Evolutionary conservation across 2,797 vertebrate genomes (phyloP), one percentile per base, ranked within the genome.

Genomic region (Halcyon leucocephala): DNA sequence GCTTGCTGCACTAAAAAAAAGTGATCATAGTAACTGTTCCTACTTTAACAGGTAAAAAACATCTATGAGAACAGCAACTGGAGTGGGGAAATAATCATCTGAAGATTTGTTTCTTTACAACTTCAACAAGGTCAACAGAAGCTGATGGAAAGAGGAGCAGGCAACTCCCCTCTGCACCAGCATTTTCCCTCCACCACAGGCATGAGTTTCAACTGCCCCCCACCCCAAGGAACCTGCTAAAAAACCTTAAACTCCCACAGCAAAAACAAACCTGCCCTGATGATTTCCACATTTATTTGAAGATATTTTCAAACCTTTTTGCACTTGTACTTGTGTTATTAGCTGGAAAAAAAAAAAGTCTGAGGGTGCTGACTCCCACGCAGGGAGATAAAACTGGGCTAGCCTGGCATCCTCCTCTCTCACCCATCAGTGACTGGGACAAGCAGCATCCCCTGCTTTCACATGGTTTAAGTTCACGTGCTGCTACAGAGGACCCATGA

Each of bases 391-490:
- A 73, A 48, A 49, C 6, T 2, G 24, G 46, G n/a, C n/a, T 77
- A 72, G 61, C 15, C 24, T 54, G 19, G 57, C 61, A 14, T 46
- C 9, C 61, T 58, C 10, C 58, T 42, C 51, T 70, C 31, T 57
- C 1, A 5, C 5, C n/a, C 21, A 2, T 7, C 2, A 17, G 28
- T 16, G 51, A 57, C 19, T 0, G 0, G 35, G n/a, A 55, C 2
- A 4, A 0, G 12, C 51, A 85, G 49, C 16, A 78, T 7, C 25
- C 25, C 69, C 73, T 73, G 49, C 22, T 51, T 65, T 48, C 51
- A 70, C 11, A 7, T 0, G 2, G 61, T 49, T 61, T 70, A 25
- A 20, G 14, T 5, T 71, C 76, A 82, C 18, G 12, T 31, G 31
- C 58, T 73, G 78, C 66, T 69, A 42, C 74, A 80, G 29, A 64